phyloP scores from a whole-genome alignment of 2,888 invertebrate species.

The Nomada ferruginata region DNA sequence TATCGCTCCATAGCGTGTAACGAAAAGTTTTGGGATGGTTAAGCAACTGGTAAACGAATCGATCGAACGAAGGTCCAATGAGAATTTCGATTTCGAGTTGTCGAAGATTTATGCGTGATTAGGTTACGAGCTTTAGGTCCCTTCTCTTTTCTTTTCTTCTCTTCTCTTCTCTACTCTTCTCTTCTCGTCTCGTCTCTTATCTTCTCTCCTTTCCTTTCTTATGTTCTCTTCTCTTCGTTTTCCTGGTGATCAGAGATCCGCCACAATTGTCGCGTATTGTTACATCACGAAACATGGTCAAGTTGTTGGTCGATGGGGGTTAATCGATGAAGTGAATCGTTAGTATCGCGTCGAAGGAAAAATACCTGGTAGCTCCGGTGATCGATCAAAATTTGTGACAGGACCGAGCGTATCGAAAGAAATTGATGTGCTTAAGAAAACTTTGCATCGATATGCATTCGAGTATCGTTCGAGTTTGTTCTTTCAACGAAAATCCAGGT shows the following conservation, averaged over 20 bases:
- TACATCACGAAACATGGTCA: constrained; percentile 52
- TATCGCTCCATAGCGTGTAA: no score
- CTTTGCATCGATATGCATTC: background rate
- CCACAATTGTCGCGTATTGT: constrained; percentile 42
- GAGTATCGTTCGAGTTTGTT: background rate
- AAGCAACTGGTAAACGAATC: no score
- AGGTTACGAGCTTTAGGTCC: background rate
- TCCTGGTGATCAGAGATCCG: constrained; percentile 13
- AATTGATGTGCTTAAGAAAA: background rate
- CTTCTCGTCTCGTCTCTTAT: no score
- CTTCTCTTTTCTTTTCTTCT: no score
- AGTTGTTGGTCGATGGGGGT: constrained; percentile 60
- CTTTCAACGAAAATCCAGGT: background rate
- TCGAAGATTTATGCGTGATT: background rate
- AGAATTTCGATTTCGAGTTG: background rate
- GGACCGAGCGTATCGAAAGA: background rate
- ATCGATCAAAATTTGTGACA: constrained; percentile 31
- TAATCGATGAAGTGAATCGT: constrained; percentile 52
- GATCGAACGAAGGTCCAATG: no score
- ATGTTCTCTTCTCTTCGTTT: constrained; percentile 20
- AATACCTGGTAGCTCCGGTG: constrained; percentile 48
- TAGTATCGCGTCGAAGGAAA: constrained; percentile 53
- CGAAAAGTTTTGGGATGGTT: no score
- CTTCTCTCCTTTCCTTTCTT: background rate
- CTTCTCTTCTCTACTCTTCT: no score